phyloP scores from a whole-genome alignment of 92 coral and sea anemone genomes.

The Hydrozoanthus gracilis region DNA sequence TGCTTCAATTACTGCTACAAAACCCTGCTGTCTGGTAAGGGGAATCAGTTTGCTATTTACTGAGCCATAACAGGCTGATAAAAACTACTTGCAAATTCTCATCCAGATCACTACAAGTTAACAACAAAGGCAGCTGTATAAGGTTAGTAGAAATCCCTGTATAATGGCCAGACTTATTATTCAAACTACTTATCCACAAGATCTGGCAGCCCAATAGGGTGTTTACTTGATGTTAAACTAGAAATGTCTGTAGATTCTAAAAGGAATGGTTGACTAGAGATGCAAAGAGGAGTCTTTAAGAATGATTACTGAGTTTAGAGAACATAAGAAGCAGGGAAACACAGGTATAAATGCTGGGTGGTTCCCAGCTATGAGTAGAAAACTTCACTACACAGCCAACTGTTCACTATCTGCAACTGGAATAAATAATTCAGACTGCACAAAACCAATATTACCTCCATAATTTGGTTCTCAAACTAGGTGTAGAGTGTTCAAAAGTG shows the following conservation, averaged over 20 bases:
- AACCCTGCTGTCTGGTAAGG: background rate
- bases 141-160: background rate
- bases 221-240: background rate
- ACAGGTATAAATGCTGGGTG: background rate
- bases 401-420: constrained; percentile 37
- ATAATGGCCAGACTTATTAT: background rate
- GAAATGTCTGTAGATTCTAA: background rate
- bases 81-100: background rate
- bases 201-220: constrained; percentile 1
- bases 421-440: constrained; percentile 16
- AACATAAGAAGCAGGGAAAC: constrained; percentile 6
- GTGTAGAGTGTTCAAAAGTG: constrained; percentile 41
- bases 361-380: constrained; percentile 5
- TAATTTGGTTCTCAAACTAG: constrained; percentile 23
- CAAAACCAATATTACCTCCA: constrained; percentile 47
- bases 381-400: background rate
- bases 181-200: background rate
- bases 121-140: background rate
- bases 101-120: too few species aligned
- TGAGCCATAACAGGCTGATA: background rate
- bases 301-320: background rate
- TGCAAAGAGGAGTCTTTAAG: background rate
- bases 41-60: background rate
- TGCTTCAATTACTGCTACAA: background rate
- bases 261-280: background rate